Conservation (phyloP, 1,140 invertebrate genomes). For the Drosophila miranda region DNA sequence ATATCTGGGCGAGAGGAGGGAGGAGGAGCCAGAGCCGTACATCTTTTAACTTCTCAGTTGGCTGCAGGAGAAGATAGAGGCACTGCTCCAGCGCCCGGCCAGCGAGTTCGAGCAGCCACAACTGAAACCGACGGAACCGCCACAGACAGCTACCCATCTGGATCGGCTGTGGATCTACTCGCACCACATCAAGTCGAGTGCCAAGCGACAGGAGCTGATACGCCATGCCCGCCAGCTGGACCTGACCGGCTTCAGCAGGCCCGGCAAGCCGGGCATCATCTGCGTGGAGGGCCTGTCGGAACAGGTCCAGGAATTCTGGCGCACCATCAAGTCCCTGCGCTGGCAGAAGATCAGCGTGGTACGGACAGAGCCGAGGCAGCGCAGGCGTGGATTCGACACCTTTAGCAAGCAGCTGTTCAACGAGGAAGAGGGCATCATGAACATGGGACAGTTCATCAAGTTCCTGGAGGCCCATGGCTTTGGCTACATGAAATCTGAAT, state of each 20-base stretch:
- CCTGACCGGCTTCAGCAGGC: slow-evolving; percentile 89
- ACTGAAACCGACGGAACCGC: neutral
- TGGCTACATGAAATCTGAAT: slow-evolving; percentile 88
- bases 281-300: slow-evolving; percentile 86
- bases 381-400: slow-evolving; percentile 84
- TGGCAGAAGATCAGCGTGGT: slow-evolving; percentile 83
- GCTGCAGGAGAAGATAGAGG: slow-evolving; percentile 85
- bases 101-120: slow-evolving; percentile 50
- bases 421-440: slow-evolving; percentile 85
- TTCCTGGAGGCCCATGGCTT: slow-evolving; percentile 87
- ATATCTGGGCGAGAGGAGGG: slow-evolving; percentile 82
- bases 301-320: slow-evolving; percentile 88
- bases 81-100: slow-evolving; percentile 29
- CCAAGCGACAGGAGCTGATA: slow-evolving; percentile 88
- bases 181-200: slow-evolving; percentile 93
- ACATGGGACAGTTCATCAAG: slow-evolving; percentile 88
- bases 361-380: slow-evolving; percentile 59
- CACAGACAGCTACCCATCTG: slow-evolving; percentile 69
- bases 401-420: slow-evolving; percentile 89
- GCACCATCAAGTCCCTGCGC: slow-evolving; percentile 84
- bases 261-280: slow-evolving; percentile 92
- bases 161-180: slow-evolving; percentile 91
- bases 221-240: slow-evolving; percentile 86
- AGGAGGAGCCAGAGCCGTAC: slow-evolving; percentile 85
- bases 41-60: slow-evolving; percentile 87